Conservation (phyloP, 64 coral and sea anemone species). For the Porites lutea region DNA sequence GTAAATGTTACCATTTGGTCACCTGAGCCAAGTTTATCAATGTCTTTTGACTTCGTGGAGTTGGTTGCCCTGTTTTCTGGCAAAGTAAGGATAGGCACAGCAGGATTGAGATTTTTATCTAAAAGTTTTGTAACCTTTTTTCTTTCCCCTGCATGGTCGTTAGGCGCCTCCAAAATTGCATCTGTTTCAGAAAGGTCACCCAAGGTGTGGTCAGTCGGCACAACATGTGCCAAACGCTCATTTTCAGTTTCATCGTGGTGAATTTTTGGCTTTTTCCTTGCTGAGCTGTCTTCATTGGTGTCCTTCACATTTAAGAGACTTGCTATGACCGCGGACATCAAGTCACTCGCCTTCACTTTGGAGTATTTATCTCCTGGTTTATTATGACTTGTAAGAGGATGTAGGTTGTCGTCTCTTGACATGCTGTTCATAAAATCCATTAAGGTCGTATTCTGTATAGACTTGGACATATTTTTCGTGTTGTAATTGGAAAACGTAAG, state of each 20-base stretch:
- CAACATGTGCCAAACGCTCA: background rate
- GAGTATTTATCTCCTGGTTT: conserved; percentile 22
- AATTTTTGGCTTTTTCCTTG: background rate
- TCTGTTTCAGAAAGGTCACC: conserved; percentile 18
- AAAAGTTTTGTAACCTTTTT: background rate
- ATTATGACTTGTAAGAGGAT: background rate
- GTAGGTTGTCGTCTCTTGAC: background rate
- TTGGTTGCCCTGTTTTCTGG: background rate
- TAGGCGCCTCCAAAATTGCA: conserved; percentile 11
- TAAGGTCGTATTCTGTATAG: conserved; percentile 14
- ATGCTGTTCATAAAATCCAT: conserved; percentile 38
- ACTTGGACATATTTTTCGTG: background rate
- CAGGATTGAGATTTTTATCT: background rate
- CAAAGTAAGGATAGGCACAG: background rate
- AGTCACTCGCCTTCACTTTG: conserved; percentile 2
- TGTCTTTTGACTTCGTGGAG: background rate
- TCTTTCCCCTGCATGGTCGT: background rate
- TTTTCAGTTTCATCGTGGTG: conserved; percentile 13
- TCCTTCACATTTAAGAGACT: background rate
- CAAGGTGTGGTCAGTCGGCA: conserved; percentile 27
- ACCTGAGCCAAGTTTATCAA: background rate
- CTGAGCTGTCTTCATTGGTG: background rate
- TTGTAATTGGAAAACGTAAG: conserved; percentile 22
- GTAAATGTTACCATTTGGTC: conserved; percentile 32
- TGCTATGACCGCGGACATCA: background rate